These are phyloP conservation scores for Trogon surrucura DNA, from an alignment of 2,113 vertebrate genomes.

Conservation along the genomic window DNA sequence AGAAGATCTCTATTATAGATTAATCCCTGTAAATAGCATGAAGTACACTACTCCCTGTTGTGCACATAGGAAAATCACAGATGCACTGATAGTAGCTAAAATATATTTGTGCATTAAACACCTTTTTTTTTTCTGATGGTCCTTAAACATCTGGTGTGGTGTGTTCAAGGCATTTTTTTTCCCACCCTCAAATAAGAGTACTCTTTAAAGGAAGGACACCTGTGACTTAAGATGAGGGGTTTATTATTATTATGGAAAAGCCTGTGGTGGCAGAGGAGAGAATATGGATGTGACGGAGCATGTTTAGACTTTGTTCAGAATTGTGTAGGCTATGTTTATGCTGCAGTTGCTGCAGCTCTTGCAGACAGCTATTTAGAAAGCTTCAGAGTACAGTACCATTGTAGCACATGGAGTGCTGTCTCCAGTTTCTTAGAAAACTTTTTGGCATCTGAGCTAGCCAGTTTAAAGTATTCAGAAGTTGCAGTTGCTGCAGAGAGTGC, in stretches of 20 bases:
- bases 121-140: not conserved
- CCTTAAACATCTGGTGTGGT: not conserved
- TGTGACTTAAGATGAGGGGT: not conserved
- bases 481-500: not conserved
- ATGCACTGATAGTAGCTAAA: not conserved
- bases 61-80: not conserved
- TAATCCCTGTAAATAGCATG: not conserved
- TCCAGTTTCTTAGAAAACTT: slow-evolving; percentile 29
- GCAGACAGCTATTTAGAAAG: not conserved
- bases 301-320: not conserved
- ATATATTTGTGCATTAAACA: not conserved
- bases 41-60: not conserved
- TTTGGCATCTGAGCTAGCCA: not conserved
- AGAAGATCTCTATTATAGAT: not conserved
- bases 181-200: not conserved
- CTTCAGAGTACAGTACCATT: not conserved
- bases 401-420: not conserved
- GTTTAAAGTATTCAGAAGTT: slow-evolving; percentile 5
- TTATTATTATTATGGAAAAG: not conserved
- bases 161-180: not conserved
- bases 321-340: not conserved
- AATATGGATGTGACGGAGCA: not conserved
- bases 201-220: not conserved
- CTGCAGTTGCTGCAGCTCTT: not conserved
- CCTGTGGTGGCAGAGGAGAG: not conserved